Base-by-base conservation (phyloP, 2,888 invertebrate genomes). In the Scrobipalpa atriplicella region DNA sequence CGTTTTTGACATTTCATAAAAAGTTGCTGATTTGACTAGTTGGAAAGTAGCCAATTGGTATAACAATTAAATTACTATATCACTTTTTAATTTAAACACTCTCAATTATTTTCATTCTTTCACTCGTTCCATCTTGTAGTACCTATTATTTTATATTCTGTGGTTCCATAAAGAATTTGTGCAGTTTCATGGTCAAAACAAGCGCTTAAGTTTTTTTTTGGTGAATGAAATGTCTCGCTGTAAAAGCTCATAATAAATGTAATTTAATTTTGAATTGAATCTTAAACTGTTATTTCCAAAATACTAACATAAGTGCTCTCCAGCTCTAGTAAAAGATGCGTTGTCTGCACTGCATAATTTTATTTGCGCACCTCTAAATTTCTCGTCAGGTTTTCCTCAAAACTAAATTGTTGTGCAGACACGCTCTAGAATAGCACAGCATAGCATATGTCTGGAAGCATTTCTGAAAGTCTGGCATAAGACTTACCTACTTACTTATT, bases 291-390 rank as follows among this genome's bases (percentile, higher is more conserved):
- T 54, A 54, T 54, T 54, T 19, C 19, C 1, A 21, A 19, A 21
- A 19, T 8, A 18, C 51, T n/a, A n/a, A 18, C 54, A 19, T 19
- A 7, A 18, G 18, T 29, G 29, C 29, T 3, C 3, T n/a, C 13
- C 52, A 52, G 1, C 47, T 21, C n/a, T 43, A n/a, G 19, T 18
- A 18, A 51, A 62, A 11, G 51, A 16, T 18, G 43, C 62, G 52
- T 21, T 9, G 29, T 36, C 36, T 39, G 64, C 64, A 38, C 10
- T 56, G 56, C 56, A 41, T 64, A 64, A 56, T 64, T 56, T 56
- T 56, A 56, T 56, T 19, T 13, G 39, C 56, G 47, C 41, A 38
- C n/a, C 56, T 41, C 21, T 38, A 47, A 64, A 38, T 56, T 56
- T 64, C 64, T 61, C 41, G 9, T 16, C 61, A 38, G 39, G 16